Percentiles rank a stretch among this genome's conserved stretches.
phyloP scores from a whole-genome alignment of 2,888 invertebrate species.

The Itoplectis maculator region DNA sequence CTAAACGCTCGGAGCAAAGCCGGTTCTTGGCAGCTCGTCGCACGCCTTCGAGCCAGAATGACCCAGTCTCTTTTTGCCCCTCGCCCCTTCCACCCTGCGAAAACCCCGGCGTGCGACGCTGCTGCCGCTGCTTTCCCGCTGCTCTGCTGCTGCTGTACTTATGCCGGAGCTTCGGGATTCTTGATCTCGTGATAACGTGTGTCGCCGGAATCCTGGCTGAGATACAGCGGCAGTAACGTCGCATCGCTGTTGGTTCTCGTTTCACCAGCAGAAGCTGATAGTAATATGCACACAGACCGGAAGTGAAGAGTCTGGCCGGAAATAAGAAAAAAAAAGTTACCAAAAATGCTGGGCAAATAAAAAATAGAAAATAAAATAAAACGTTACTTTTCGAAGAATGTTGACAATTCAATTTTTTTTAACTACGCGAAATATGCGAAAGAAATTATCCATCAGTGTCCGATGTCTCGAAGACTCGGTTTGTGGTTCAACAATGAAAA shows the following conservation, averaged over 20 bases:
- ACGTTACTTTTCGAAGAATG: no score
- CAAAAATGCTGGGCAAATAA: conserved; percentile 8
- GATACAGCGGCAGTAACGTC: conserved; percentile 44
- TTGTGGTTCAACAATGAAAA: no score
- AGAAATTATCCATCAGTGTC: no score
- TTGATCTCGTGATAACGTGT: conserved; percentile 64
- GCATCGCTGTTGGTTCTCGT: conserved; percentile 23
- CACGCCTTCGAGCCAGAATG: conserved; percentile 66
- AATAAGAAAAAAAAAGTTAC: conserved; percentile 25
- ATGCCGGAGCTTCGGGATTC: conserved; percentile 48
- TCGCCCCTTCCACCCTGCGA: no score
- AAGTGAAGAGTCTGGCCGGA: conserved; percentile 25
- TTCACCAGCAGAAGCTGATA: not conserved
- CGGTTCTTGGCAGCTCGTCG: conserved; percentile 64
- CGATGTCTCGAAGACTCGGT: no score
- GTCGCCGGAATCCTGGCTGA: conserved; percentile 55
- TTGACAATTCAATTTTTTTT: no score
- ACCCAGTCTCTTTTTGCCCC: conserved; percentile 54
- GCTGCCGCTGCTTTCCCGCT: conserved; percentile 16
- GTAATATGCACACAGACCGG: conserved; percentile 10
- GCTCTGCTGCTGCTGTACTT: conserved; percentile 22
- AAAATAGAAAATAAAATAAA: not conserved
- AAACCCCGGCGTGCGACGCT: conserved; percentile 28
- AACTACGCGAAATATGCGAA: no score
- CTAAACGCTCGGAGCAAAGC: conserved; percentile 65